These are phyloP conservation scores for Elmis aenea DNA, from an alignment of 2,888 invertebrate genomes.

Conservation along the genomic window DNA sequence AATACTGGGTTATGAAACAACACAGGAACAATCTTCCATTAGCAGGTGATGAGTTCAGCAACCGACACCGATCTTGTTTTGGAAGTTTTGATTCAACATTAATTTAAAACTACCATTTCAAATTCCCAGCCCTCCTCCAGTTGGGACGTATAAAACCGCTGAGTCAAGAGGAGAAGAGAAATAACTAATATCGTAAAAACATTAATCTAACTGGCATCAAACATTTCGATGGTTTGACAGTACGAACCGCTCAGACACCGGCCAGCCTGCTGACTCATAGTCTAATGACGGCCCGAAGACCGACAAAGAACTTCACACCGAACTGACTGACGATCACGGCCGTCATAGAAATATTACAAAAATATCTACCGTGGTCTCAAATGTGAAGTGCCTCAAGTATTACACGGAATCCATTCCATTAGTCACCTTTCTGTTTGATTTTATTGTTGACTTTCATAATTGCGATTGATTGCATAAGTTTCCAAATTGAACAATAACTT, in stretches of 20 bases:
- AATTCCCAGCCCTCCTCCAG: constrained; percentile 23
- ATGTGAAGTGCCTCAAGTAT: constrained; percentile 17
- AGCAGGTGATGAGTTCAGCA: too few species aligned
- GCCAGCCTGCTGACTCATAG: constrained; percentile 35
- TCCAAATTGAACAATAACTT: too few species aligned
- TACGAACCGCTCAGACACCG: constrained; percentile 31
- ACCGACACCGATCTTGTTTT: too few species aligned
- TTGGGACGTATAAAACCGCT: constrained; percentile 27
- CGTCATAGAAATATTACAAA: constrained; percentile 11
- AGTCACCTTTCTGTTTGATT: too few species aligned
- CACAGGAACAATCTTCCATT: too few species aligned
- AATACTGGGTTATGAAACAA: too few species aligned
- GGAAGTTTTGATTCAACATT: constrained; percentile 20
- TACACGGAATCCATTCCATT: constrained; percentile 9
- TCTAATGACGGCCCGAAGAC: constrained; percentile 38
- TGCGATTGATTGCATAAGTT: too few species aligned
- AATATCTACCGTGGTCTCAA: too few species aligned
- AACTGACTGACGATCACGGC: constrained; percentile 29
- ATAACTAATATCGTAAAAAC: constrained; percentile 44
- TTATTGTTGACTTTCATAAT: too few species aligned
- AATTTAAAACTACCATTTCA: constrained; percentile 34
- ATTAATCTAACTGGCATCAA: constrained; percentile 46
- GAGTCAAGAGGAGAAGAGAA: constrained; percentile 34
- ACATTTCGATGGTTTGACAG: constrained; percentile 41
- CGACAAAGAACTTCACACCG: constrained; percentile 37